These are phyloP conservation scores for Dunckerocampus dactyliophorus DNA, from an alignment of 2,113 vertebrate species.

Conservation along the genomic window DNA sequence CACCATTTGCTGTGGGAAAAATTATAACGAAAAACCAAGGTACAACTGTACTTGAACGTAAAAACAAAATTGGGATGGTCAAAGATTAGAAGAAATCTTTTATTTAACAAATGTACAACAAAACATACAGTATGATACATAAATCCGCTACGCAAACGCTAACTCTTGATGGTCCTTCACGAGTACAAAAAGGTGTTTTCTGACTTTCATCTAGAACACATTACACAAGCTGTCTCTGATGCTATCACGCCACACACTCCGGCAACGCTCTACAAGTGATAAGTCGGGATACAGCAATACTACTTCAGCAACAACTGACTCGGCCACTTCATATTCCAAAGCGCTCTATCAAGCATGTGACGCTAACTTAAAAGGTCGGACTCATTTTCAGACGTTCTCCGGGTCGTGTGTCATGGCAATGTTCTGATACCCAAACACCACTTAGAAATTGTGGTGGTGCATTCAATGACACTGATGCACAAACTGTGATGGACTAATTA, in stretches of 20 bases:
- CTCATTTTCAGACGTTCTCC: not conserved
- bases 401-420: no score
- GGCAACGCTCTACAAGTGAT: conserved; percentile 27
- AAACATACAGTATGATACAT: conserved; percentile 35
- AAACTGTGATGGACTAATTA: not conserved
- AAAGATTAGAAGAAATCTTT: conserved; percentile 52
- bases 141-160: conserved; percentile 39
- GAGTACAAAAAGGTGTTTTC: conserved; percentile 41
- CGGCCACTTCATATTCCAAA: not conserved
- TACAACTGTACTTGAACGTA: not conserved
- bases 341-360: no score
- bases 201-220: conserved; percentile 37
- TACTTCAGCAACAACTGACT: conserved; percentile 13
- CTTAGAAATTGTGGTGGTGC: not conserved
- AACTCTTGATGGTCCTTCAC: conserved; percentile 37
- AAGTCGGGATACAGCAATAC: conserved; percentile 18
- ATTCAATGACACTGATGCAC: not conserved
- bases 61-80: not conserved
- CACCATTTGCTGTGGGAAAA: no score
- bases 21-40: no score
- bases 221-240: conserved; percentile 22
- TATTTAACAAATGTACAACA: conserved; percentile 72
- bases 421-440: not conserved
- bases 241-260: conserved; percentile 14
- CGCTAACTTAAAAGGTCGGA: not conserved